Conservation (phyloP, 2,797 vertebrate genomes). For the Tapirus indicus region DNA sequence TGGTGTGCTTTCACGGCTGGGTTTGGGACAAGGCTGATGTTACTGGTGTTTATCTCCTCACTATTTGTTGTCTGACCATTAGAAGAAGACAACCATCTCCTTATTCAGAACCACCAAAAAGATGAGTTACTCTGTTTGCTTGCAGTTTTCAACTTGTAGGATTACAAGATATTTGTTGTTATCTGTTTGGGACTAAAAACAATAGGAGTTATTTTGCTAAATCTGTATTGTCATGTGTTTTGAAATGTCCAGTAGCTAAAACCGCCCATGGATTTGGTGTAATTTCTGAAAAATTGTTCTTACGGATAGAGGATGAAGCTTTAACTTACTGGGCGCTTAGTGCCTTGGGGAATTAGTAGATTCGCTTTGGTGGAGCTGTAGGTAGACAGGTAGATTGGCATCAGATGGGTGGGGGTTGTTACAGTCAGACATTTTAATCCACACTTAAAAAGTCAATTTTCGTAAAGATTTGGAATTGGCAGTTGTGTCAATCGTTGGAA, state of each 20-base stretch:
- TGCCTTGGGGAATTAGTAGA: background rate
- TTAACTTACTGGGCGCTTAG: background rate
- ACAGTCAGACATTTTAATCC: background rate
- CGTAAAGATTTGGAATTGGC: background rate
- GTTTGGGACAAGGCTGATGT: slow-evolving; percentile 15
- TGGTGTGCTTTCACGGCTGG: background rate
- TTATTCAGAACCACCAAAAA: background rate
- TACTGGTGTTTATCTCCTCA: slow-evolving; percentile 48
- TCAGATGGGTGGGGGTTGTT: background rate
- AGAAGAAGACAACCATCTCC: slow-evolving; percentile 40
- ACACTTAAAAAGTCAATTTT: background rate
- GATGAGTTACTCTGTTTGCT: background rate
- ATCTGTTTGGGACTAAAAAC: slow-evolving; percentile 35
- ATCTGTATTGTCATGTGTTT: slow-evolving; percentile 64
- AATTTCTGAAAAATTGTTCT: slow-evolving; percentile 50
- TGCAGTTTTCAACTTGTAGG: slow-evolving; percentile 39
- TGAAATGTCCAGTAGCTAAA: slow-evolving; percentile 48
- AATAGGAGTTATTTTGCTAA: slow-evolving; percentile 54
- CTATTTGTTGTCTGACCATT: slow-evolving; percentile 51
- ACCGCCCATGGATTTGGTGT: slow-evolving; percentile 35
- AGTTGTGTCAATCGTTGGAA: background rate
- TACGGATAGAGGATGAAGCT: background rate
- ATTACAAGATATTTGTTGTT: slow-evolving; percentile 60
- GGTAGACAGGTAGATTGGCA: background rate
- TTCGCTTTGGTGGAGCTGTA: background rate